Base-by-base conservation (phyloP, 2,797 vertebrate species). In the Hydrophis major region DNA sequence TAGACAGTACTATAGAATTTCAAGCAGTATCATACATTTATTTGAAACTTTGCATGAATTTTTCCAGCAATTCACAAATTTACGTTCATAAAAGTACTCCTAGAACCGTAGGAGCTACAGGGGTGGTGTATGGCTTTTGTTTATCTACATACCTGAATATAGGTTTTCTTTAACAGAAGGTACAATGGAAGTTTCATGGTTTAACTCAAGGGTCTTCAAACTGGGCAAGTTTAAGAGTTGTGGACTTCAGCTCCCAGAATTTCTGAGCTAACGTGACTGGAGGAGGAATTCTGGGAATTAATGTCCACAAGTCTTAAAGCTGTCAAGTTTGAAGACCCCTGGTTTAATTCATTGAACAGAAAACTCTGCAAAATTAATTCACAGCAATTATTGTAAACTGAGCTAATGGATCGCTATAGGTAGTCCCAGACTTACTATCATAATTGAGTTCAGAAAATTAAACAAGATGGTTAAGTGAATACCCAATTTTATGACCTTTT, bases 281-380 rank as follows among this genome's bases (percentile, higher is more conserved):
- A 53, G 50, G 50, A 53, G 8, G 50, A 53, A 53, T 53, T 53
- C 50, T 53, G 50, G 50, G 8, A 53, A 7, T 10, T 53, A 7
- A 53, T 10, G 50, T 53, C 50, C 50, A 10, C 50, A 53, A 53
- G 50, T 53, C 50, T 53, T 53, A 53, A 53, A 53, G 50, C 50
- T 53, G 50, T 53, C 50, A 53, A 53, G 1, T 50, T 50, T 50
- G 50, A 50, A 50, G 50, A 50, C 50, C 50, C 50, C 50, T 86
- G 92, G 61, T 86, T 66, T 88, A 93, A 88, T 92, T 94, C 89
- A 63, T 47, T 91, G 89, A 89, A 27, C 53, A 89, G 92, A 89
- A 93, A 47, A 78, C 86, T 94, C 87, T 92, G 89, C 92, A 88
- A 95, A 94, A 92, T 42, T 95, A 94, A 92, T 42, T 95, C 63